Conservation (phyloP, 1,140 invertebrate species). For the Whitmania pigra region DNA sequence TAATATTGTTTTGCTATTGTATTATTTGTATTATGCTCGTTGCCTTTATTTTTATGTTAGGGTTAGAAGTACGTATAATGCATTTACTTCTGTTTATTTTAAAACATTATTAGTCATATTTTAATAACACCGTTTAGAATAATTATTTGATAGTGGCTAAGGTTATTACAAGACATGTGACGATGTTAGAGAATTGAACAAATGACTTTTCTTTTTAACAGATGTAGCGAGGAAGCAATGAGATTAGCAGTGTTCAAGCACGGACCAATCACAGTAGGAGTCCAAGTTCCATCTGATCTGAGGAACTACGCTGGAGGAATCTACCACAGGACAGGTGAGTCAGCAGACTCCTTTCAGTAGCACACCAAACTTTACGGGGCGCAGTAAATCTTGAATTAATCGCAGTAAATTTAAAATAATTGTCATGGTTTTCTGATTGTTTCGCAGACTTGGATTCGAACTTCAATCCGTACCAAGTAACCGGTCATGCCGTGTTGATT, state of each 20-base stretch:
- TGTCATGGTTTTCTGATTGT: neutral
- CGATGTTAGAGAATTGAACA: neutral
- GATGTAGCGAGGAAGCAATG: constrained; percentile 48
- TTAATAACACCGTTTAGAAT: neutral
- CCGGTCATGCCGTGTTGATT: constrained; percentile 42
- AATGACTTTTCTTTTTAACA: constrained; percentile 19
- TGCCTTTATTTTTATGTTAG: neutral
- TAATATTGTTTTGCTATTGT: too few species aligned
- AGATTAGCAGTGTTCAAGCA: constrained; percentile 42
- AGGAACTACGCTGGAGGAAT: constrained; percentile 42
- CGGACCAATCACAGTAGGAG: constrained; percentile 47
- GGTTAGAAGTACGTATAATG: neutral
- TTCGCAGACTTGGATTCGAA: constrained; percentile 23
- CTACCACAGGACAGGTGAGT: constrained; percentile 34
- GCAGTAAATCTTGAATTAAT: neutral
- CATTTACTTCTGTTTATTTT: neutral
- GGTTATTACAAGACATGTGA: too few species aligned
- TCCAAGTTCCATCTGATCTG: constrained; percentile 46
- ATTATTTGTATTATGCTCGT: too few species aligned
- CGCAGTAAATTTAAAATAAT: neutral
- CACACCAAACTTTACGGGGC: neutral
- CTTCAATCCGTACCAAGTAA: constrained; percentile 39
- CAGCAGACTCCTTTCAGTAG: too few species aligned
- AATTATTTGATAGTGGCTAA: too few species aligned
- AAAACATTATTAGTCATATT: neutral